A percentile compares a stretch with the other conserved stretches of the same genome.
phyloP scores from a whole-genome alignment of 2,888 invertebrate genomes.

The Geotrupes spiniger region DNA sequence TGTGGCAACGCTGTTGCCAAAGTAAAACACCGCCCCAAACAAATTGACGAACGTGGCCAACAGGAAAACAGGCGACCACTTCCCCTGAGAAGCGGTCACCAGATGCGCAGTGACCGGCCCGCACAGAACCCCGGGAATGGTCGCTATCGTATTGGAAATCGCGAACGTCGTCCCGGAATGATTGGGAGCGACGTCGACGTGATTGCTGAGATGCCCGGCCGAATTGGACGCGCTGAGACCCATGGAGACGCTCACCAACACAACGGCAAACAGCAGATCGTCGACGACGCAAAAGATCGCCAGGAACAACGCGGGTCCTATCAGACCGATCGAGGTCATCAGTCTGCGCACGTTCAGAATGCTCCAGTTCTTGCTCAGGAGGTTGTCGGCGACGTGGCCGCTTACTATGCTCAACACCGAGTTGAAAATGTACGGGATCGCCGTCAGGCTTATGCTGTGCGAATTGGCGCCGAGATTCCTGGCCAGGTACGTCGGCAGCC shows the following conservation, averaged over 20 bases:
- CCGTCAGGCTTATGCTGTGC: slow-evolving; percentile 68
- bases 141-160: slow-evolving; percentile 72
- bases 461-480: slow-evolving; percentile 64
- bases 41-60: slow-evolving; percentile 70
- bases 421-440: slow-evolving; percentile 71
- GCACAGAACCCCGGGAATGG: slow-evolving; percentile 71
- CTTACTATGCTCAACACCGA: slow-evolving; percentile 68
- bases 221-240: slow-evolving; percentile 73
- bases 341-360: slow-evolving; percentile 63
- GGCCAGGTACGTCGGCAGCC: slow-evolving; percentile 71
- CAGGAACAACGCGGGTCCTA: slow-evolving; percentile 70
- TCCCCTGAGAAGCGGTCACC: slow-evolving; percentile 65
- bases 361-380: slow-evolving; percentile 58
- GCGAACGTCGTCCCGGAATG: slow-evolving; percentile 76
- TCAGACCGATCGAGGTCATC: slow-evolving; percentile 69
- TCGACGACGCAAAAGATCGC: slow-evolving; percentile 69
- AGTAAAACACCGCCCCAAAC: slow-evolving; percentile 69
- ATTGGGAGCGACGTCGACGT: slow-evolving; percentile 74
- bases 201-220: slow-evolving; percentile 73
- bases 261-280: slow-evolving; percentile 64
- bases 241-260: slow-evolving; percentile 72
- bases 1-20: slow-evolving; percentile 68
- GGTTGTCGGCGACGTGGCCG: slow-evolving; percentile 69
- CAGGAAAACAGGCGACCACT: slow-evolving; percentile 73
- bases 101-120: slow-evolving; percentile 74